Percentiles rank a stretch among this genome's conserved stretches.
Evolutionary conservation across 2,113 vertebrate genomes (phyloP).

Genomic region (Nematolebias whitei): DNA sequence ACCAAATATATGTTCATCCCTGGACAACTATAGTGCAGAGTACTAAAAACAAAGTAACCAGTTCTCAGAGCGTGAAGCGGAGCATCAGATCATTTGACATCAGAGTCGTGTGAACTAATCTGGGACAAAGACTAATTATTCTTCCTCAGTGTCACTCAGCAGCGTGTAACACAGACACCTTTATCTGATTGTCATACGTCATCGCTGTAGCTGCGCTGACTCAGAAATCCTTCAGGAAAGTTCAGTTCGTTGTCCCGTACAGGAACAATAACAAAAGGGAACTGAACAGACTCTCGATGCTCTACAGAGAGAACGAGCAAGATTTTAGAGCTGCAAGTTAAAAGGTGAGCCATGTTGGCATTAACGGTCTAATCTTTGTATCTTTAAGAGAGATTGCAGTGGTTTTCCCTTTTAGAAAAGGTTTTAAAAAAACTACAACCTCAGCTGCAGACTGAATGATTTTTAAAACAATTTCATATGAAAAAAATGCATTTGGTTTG

Average conservation of each 20-base stretch:
- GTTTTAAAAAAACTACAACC: too few species aligned
- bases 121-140: not conserved
- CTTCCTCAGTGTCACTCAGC: not conserved
- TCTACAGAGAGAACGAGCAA: not conserved
- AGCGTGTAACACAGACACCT: not conserved
- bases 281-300: not conserved
- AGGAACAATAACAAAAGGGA: conserved; percentile 20
- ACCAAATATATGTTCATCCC: too few species aligned
- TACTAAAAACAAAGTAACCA: not conserved
- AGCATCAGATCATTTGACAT: not conserved
- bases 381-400: too few species aligned
- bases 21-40: too few species aligned
- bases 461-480: too few species aligned
- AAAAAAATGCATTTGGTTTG: conserved; percentile 48
- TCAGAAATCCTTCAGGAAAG: not conserved
- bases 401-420: too few species aligned
- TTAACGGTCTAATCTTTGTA: too few species aligned
- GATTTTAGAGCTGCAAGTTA: too few species aligned
- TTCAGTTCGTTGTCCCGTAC: not conserved
- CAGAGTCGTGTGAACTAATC: not conserved
- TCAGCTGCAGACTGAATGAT: not conserved
- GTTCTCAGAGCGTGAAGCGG: not conserved
- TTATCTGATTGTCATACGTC: conserved; percentile 3
- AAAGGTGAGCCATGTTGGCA: too few species aligned
- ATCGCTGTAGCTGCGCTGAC: conserved; percentile 7